Percentiles rank a stretch among this genome's conserved stretches.
Conservation (phyloP, 2,888 invertebrate species). For the Lamellibrachia columna region DNA sequence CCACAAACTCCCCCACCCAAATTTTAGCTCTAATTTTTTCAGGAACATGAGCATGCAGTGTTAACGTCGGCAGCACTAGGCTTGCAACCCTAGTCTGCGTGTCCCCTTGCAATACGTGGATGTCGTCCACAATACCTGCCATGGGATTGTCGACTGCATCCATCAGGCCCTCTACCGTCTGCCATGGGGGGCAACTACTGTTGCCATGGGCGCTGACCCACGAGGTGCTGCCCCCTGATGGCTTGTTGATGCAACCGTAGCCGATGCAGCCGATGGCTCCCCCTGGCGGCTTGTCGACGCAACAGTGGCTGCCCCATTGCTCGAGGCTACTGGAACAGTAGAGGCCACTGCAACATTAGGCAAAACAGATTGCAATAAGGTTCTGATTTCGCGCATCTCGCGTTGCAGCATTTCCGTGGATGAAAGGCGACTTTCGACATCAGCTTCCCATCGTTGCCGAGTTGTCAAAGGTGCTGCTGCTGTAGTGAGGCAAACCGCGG, state of each 20-base stretch:
- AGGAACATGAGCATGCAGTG: too few relatives aligned
- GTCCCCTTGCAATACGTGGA: too few relatives aligned
- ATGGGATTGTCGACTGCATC: too few relatives aligned
- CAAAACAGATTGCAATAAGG: neutral
- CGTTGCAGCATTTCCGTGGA: neutral
- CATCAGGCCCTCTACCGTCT: neutral
- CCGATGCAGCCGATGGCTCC: neutral
- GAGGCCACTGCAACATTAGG: neutral
- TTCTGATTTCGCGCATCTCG: neutral
- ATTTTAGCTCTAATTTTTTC: too few relatives aligned
- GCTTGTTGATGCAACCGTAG: neutral
- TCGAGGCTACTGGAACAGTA: too few relatives aligned
- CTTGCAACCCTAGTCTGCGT: too few relatives aligned
- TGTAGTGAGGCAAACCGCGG: neutral
- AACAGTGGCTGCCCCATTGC: too few relatives aligned
- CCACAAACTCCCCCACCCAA: too few relatives aligned
- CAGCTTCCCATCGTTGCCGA: neutral
- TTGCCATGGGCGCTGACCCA: neutral
- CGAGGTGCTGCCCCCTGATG: neutral
- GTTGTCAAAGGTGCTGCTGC: too few relatives aligned
- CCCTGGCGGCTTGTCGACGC: neutral
- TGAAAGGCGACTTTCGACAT: neutral
- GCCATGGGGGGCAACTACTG: neutral
- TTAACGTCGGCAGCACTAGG: too few relatives aligned
- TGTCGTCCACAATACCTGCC: too few relatives aligned